Percentiles rank a stretch among this genome's conserved stretches.
Conservation (phyloP, 2,888 invertebrate genomes). For the Harpagoxenus sublaevis region DNA sequence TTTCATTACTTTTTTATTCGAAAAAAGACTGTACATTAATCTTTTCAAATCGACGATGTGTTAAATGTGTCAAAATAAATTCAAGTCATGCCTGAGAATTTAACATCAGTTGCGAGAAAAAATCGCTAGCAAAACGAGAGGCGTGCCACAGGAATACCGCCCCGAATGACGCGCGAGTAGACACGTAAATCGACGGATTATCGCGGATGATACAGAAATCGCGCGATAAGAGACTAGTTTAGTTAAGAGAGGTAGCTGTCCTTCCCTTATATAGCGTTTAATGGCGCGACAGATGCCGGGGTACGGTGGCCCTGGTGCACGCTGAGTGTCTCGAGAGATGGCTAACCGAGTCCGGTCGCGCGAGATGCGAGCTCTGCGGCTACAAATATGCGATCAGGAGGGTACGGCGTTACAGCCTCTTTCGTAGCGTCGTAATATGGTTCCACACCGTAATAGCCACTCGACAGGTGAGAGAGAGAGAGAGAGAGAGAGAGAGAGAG, state of each 20-base stretch:
- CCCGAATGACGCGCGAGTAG: neutral
- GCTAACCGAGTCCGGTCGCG: conserved; percentile 87
- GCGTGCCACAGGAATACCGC: neutral
- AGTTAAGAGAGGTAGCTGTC: neutral
- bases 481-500: conserved; percentile 7
- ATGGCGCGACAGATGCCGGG: conserved; percentile 86
- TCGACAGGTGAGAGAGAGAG: conserved; percentile 77
- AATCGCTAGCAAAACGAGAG: neutral
- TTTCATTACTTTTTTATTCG: neutral
- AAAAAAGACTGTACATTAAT: neutral
- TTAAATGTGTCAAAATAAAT: neutral
- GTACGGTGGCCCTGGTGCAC: conserved; percentile 87
- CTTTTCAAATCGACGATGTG: neutral
- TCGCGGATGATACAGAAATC: neutral
- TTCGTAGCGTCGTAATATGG: conserved; percentile 81
- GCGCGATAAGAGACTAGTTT: neutral
- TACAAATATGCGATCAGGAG: conserved; percentile 86
- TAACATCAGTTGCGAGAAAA: neutral
- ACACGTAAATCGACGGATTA: neutral
- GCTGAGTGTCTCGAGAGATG: conserved; percentile 88
- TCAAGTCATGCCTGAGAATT: neutral
- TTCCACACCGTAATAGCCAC: conserved; percentile 82
- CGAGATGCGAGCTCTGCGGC: conserved; percentile 88
- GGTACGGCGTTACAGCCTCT: conserved; percentile 81
- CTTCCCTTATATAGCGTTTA: neutral